Evolutionary conservation across 2,888 invertebrate species (phyloP).

Genomic region (Melinaea menophilus): DNA sequence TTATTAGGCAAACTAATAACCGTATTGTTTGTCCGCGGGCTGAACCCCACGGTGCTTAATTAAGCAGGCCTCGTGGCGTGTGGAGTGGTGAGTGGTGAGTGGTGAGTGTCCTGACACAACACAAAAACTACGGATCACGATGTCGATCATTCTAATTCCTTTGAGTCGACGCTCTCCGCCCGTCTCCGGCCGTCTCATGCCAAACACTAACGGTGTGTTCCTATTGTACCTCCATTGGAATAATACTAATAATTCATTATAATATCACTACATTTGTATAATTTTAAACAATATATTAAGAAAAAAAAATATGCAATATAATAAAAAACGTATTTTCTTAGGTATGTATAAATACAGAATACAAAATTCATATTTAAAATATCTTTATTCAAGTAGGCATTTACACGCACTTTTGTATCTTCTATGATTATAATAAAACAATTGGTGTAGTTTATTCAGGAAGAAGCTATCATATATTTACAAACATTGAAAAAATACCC

Average conservation of each 20-base stretch:
- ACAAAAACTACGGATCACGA: conserved; percentile 48
- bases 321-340: no score
- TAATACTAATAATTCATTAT: background rate
- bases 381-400: no score
- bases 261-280: background rate
- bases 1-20: background rate
- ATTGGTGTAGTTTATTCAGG: no score
- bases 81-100: background rate
- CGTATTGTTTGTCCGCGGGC: background rate
- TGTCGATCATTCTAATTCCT: conserved; percentile 69
- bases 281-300: no score
- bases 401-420: no score
- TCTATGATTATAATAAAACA: no score
- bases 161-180: conserved; percentile 69
- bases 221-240: conserved; percentile 32
- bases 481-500: no score
- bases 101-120: conserved; percentile 21
- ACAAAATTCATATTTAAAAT: no score
- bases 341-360: no score
- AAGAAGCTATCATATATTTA: no score
- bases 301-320: no score
- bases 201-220: conserved; percentile 52
- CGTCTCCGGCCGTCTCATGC: conserved; percentile 55
- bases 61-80: background rate
- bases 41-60: background rate